Base-by-base conservation (phyloP, 2,113 vertebrate species). In the Anser cygnoides region DNA sequence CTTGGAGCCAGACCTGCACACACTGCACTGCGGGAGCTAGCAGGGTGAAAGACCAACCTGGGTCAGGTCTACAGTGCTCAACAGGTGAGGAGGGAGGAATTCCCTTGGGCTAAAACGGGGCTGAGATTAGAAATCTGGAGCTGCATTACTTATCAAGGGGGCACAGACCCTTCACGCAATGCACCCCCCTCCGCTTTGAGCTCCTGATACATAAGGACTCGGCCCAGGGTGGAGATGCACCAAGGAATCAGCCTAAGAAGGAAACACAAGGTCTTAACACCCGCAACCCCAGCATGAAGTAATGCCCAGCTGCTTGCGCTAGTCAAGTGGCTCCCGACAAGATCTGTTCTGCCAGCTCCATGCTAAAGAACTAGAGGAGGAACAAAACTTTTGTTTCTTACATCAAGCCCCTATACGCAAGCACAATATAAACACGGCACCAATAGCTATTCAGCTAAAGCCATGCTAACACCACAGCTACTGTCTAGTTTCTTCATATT, bases 311-410 rank as follows among this genome's bases (percentile, higher is more conserved):
- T 49, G 50, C 31, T 43, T 57, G 20, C 20, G 1, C 23, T 8
- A 73, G 26, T 25, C 43, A 15, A 5, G 22, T 13, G 5, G 16
- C 74, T 72, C 57, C 43, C 28, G n/a, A 39, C 41, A 28, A 59
- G 31, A 77, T 41, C 31, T 33, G 50, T 23, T 72, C 31, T 67
- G 63, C 29, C 65, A 80, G 22, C 29, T 77, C 67, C 23, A 5
- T 1, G 5, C 29, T 33, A 49, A 0, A n/a, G 67, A 68, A 73
- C 0, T 3, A 75, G 55, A 49, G 35, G 8, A 9, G 43, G 20
- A 49, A 49, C 46, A 21, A 49, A 49, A 9, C 1, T 90, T 74
- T 13, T 67, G 28, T 46, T 67, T 49, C 72, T 63, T 41, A 29
- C n/a, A 20, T 9, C 29, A 28, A 65, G 43, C 20, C 29, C 26